Conservation (phyloP, 2,797 vertebrate species). For the Hafferia zeledoni region DNA sequence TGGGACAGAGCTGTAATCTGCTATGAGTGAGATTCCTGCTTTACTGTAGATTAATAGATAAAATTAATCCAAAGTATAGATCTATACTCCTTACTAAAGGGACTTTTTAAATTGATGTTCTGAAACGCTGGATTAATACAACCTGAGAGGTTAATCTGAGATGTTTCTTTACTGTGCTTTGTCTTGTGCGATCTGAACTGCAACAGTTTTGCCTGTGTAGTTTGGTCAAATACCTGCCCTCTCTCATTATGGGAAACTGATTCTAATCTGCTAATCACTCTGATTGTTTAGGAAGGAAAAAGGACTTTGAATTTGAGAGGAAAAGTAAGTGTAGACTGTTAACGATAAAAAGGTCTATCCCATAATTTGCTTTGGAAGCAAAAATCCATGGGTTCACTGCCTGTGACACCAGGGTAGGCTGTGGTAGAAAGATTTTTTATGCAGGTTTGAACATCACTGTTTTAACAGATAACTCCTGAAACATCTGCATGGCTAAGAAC, state of each 20-base stretch:
- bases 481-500: background rate
- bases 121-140: background rate
- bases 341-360: background rate
- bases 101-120: background rate
- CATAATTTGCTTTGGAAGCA: background rate
- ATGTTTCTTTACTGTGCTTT: background rate
- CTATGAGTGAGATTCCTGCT: background rate
- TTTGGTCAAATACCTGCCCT: background rate
- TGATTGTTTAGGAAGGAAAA: background rate
- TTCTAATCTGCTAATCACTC: background rate
- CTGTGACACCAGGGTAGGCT: background rate
- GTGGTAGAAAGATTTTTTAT: background rate
- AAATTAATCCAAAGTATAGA: background rate
- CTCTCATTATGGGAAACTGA: background rate
- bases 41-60: background rate
- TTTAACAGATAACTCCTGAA: background rate
- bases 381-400: background rate
- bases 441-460: accelerated
- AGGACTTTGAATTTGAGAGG: background rate
- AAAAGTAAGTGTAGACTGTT: background rate
- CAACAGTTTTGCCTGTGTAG: background rate
- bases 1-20: background rate
- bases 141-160: background rate
- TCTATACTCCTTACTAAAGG: accelerated
- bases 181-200: background rate